A percentile compares a stretch with the other conserved stretches of the same genome.
Evolutionary conservation across 2,888 invertebrate species (phyloP).

Genomic region (Buathra laborator): DNA sequence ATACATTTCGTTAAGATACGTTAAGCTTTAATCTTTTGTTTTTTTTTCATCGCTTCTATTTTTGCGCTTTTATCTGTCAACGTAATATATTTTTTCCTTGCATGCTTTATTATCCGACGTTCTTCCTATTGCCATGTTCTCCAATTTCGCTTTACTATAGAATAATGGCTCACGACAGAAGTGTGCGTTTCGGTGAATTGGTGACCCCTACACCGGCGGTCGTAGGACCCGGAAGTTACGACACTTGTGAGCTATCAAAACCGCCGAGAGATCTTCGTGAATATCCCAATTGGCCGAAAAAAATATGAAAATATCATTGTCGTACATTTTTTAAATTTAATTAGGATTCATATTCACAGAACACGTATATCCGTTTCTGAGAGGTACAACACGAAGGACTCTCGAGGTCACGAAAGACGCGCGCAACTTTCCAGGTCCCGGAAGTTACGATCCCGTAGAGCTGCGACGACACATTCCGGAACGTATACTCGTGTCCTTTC

Average conservation of each 20-base stretch:
- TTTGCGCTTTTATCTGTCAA: neutral
- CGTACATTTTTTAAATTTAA: neutral
- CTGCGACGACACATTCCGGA: constrained; percentile 72
- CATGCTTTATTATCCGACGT: neutral
- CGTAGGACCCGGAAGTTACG: constrained; percentile 75
- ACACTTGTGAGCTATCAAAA: constrained; percentile 60
- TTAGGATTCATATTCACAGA: constrained; percentile 54
- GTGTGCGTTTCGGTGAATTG: constrained; percentile 71
- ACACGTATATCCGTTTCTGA: constrained; percentile 72
- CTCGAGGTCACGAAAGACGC: constrained; percentile 65
- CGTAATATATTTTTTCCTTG: neutral
- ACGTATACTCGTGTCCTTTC: constrained; percentile 69
- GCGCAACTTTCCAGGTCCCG: constrained; percentile 71
- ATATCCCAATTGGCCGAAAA: neutral
- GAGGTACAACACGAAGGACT: constrained; percentile 70
- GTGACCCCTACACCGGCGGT: constrained; percentile 64
- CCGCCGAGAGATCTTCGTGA: constrained; percentile 71
- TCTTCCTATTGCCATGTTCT: too few relatives aligned
- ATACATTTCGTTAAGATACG: too few relatives aligned
- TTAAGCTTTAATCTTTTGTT: neutral
- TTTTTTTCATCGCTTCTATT: neutral
- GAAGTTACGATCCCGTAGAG: constrained; percentile 67
- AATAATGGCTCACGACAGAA: constrained; percentile 71
- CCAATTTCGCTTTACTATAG: too few relatives aligned
- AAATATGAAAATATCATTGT: neutral